phyloP scores from a whole-genome alignment of 2,113 vertebrate genomes.

The Pseudois nayaur region DNA sequence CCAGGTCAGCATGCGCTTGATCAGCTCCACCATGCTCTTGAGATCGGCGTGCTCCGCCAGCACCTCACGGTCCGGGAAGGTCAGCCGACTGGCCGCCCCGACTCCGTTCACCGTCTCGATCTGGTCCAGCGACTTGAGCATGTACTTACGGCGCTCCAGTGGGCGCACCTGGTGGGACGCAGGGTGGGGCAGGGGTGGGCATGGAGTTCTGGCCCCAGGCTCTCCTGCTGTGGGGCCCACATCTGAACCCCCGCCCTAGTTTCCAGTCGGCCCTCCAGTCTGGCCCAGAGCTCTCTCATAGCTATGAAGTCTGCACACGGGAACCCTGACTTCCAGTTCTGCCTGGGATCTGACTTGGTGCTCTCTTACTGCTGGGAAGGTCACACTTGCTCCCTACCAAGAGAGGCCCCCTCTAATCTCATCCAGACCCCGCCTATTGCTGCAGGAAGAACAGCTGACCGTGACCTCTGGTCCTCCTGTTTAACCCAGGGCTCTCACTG shows the following conservation, averaged over 20 bases:
- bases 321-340: neutral
- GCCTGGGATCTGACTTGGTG: neutral
- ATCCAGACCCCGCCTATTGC: neutral
- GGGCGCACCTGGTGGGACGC: constrained; percentile 54
- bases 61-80: constrained; percentile 38
- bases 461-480: neutral
- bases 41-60: constrained; percentile 73
- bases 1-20: constrained; percentile 83
- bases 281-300: neutral
- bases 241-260: neutral
- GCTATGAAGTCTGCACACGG: neutral
- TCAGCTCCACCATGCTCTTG: constrained; percentile 81
- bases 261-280: neutral
- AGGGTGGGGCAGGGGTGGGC: neutral
- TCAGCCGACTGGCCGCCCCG: neutral
- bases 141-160: constrained; percentile 71
- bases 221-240: neutral
- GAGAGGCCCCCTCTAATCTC: neutral
- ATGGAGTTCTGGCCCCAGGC: rapidly evolving
- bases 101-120: constrained; percentile 57
- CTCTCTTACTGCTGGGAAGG: neutral
- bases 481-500: neutral
- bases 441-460: neutral
- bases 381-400: neutral
- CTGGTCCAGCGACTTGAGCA: constrained; percentile 81